A percentile compares a stretch with the other conserved stretches of the same genome.
phyloP scores from a whole-genome alignment of 2,113 vertebrate species.

The Apodemus speciosus region DNA sequence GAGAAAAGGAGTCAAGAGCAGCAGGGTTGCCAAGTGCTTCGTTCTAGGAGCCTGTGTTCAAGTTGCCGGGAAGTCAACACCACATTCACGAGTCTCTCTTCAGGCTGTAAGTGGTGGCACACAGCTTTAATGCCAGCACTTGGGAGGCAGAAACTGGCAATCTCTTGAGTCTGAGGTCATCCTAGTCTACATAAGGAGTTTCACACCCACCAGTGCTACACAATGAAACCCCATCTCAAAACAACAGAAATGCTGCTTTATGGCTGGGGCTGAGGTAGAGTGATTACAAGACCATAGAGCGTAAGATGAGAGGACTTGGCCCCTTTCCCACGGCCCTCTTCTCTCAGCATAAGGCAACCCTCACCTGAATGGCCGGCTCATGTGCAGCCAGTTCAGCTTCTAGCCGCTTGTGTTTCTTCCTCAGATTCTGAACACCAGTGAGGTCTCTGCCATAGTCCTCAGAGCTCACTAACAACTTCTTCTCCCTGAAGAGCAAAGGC shows the following conservation, averaged over 20 bases:
- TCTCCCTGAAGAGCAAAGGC: constrained; percentile 87
- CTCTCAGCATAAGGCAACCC: neutral
- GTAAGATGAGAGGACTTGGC: neutral
- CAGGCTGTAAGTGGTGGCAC: neutral
- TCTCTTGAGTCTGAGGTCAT: neutral
- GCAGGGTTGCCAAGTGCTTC: too few species aligned
- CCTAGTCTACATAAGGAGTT: neutral
- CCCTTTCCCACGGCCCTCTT: fast-evolving
- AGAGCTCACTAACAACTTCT: constrained; percentile 97
- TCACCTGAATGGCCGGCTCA: constrained; percentile 96
- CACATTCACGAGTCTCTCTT: neutral
- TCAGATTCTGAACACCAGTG: constrained; percentile 97
- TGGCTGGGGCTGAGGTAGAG: fast-evolving
- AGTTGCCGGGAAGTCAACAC: neutral
- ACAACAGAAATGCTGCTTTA: neutral
- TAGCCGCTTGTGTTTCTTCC: constrained; percentile 98
- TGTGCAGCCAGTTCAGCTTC: constrained; percentile 97
- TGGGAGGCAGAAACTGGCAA: neutral
- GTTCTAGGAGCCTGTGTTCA: neutral
- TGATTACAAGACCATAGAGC: fast-evolving
- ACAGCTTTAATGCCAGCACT: neutral
- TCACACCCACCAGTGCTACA: neutral
- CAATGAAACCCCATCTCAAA: neutral
- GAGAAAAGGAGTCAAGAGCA: fast-evolving
- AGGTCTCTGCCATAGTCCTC: constrained; percentile 99